Evolutionary conservation across 2,113 vertebrate genomes (phyloP).

Genomic region (Silurus glanis): DNA sequence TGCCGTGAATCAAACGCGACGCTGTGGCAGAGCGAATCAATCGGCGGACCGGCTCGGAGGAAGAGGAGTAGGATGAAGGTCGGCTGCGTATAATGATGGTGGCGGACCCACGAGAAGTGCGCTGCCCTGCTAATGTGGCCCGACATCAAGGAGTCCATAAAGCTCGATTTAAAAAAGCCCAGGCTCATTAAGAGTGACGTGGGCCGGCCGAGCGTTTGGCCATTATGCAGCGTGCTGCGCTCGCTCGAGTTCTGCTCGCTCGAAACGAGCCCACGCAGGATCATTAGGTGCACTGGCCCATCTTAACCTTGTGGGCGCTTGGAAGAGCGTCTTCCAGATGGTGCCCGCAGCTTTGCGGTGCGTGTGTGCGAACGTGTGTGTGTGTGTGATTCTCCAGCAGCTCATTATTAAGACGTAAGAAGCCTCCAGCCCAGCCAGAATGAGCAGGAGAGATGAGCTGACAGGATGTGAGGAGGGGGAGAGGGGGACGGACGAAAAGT

Average conservation of each 20-base stretch:
- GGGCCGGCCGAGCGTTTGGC: slow-evolving; percentile 49
- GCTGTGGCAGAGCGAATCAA: slow-evolving; percentile 33
- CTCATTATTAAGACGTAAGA: slow-evolving; percentile 69
- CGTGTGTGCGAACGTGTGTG: slow-evolving; percentile 34
- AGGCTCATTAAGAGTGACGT: slow-evolving; percentile 62
- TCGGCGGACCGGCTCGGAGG: slow-evolving; percentile 32
- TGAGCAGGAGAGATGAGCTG: slow-evolving; percentile 35
- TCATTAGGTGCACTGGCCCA: slow-evolving; percentile 69
- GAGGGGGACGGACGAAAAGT: neutral
- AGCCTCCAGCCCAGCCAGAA: slow-evolving; percentile 57
- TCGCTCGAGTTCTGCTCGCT: slow-evolving; percentile 50
- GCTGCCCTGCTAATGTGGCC: slow-evolving; percentile 60
- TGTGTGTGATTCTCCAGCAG: slow-evolving; percentile 53
- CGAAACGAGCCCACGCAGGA: slow-evolving; percentile 73
- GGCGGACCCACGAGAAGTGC: slow-evolving; percentile 27
- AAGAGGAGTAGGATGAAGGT: slow-evolving; percentile 47
- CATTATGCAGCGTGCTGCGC: slow-evolving; percentile 41
- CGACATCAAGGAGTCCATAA: slow-evolving; percentile 67
- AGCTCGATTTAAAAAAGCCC: slow-evolving; percentile 62
- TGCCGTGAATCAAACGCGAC: slow-evolving; percentile 40
- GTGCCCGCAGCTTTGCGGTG: slow-evolving; percentile 35
- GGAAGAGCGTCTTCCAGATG: slow-evolving; percentile 57
- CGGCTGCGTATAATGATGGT: slow-evolving; percentile 53
- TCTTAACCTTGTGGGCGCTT: slow-evolving; percentile 70
- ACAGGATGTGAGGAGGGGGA: slow-evolving; percentile 7